These are phyloP conservation scores for Salpingus planirostris DNA, from an alignment of 2,888 invertebrate genomes.

Conservation along the genomic window DNA sequence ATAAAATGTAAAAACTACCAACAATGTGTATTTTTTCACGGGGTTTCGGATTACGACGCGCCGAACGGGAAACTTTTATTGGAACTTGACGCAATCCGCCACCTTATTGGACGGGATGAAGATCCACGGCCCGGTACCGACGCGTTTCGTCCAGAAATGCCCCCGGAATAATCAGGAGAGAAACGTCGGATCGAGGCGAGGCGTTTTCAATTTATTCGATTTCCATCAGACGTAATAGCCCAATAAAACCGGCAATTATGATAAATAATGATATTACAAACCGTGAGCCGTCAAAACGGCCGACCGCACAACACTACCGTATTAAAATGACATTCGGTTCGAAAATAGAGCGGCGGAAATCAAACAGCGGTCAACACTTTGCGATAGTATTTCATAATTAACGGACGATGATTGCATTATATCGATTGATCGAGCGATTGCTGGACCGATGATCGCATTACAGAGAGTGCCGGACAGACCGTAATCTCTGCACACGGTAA, in stretches of 20 bases:
- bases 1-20: slow-evolving; percentile 40
- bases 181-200: background rate
- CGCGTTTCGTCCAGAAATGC: too few relatives aligned
- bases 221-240: slow-evolving; percentile 26
- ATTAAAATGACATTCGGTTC: slow-evolving; percentile 36
- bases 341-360: slow-evolving; percentile 35
- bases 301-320: slow-evolving; percentile 30
- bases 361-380: slow-evolving; percentile 39
- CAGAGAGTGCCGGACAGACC: slow-evolving; percentile 27
- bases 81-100: too few relatives aligned
- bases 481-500: slow-evolving; percentile 34
- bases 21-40: slow-evolving; percentile 34
- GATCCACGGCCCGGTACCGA: too few relatives aligned
- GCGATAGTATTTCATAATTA: slow-evolving; percentile 39
- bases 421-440: slow-evolving; percentile 36
- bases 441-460: slow-evolving; percentile 34
- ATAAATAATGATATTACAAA: slow-evolving; percentile 34
- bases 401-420: slow-evolving; percentile 38
- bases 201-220: slow-evolving; percentile 22
- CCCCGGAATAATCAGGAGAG: too few relatives aligned
- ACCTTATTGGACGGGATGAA: too few relatives aligned
- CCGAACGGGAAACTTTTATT: too few relatives aligned
- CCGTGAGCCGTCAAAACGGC: slow-evolving; percentile 31
- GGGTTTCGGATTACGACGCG: too few relatives aligned
- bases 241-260: slow-evolving; percentile 33